Evolutionary conservation across 2,888 invertebrate genomes (phyloP), one percentile per base, ranked within the genome.

Genomic region (Eristalinus sepulchralis): DNA sequence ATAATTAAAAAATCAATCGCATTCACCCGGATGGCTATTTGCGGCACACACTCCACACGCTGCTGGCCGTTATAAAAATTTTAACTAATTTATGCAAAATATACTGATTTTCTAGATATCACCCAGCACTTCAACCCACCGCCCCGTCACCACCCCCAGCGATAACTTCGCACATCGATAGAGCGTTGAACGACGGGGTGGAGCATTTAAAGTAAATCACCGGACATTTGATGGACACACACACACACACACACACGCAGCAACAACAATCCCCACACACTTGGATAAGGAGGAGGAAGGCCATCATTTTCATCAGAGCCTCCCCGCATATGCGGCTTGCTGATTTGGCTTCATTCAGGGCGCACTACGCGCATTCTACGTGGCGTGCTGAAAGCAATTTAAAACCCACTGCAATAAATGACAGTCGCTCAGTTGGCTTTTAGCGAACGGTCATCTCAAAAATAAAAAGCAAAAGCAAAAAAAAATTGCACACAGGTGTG

Each of bases 351-450:
- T 66, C 64, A 80, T 82, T 81, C 55, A 77, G 81, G 71, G 55
- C 57, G 76, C 59, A 63, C 57, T 68, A 77, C 71, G 71, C 84
- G 81, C 66, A 68, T 47, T 47, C 17, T 84, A 79, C 53, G 36
- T 85, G 72, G 85, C 85, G 85, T 85, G 85, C 63, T 77, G 85
- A 85, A 77, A 72, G 85, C 72, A 85, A 85, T 85, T 85, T 85
- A 85, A 85, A 85, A 85, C 47, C 59, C 75, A 77, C 77, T 73
- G 82, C 85, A 85, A 85, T 85, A 85, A 85, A 85, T 85, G 85
- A 85, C 85, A 85, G 85, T 82, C 85, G 85, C 72, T 85, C 85
- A 85, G 85, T 77, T 82, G 82, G 85, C 85, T 85, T 85, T 85
- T 85, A 85, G 85, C 82, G 82, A 64, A 77, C 82, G 85, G 85